Evolutionary conservation across 2,888 invertebrate genomes (phyloP).

Genomic region (Trichogramma evanescens): DNA sequence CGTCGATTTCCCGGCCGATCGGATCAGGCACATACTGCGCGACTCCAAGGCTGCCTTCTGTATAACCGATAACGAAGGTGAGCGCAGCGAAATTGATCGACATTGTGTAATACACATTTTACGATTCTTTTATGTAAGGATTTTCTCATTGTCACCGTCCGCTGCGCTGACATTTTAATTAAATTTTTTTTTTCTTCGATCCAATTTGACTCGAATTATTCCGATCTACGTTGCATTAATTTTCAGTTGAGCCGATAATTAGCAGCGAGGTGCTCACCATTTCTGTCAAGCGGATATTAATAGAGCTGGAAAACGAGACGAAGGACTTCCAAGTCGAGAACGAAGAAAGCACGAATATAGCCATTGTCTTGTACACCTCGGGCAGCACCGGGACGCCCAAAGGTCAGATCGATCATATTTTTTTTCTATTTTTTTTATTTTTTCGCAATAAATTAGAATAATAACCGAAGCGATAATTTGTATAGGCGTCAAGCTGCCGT

Average conservation of each 20-base stretch:
- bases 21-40: slow-evolving; percentile 68
- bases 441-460: background rate
- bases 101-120: too few relatives aligned
- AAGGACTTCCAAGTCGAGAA: background rate
- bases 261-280: background rate
- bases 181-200: too few relatives aligned
- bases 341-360: slow-evolving; percentile 32
- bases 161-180: too few relatives aligned
- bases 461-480: slow-evolving; percentile 6
- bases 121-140: too few relatives aligned
- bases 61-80: slow-evolving; percentile 61
- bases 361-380: slow-evolving; percentile 75
- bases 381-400: slow-evolving; percentile 87
- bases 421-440: background rate
- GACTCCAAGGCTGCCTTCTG: slow-evolving; percentile 67
- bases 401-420: slow-evolving; percentile 48
- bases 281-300: background rate
- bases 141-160: too few relatives aligned
- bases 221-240: background rate
- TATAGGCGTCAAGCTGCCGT: slow-evolving; percentile 73
- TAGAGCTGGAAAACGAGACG: slow-evolving; percentile 1
- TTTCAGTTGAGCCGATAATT: slow-evolving; percentile 1
- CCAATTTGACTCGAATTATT: too few relatives aligned
- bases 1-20: slow-evolving; percentile 60
- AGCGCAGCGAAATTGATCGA: slow-evolving; percentile 8